These are phyloP conservation scores for Eupithecia dodoneata DNA, from an alignment of 2,888 invertebrate species.

Conservation along the genomic window DNA sequence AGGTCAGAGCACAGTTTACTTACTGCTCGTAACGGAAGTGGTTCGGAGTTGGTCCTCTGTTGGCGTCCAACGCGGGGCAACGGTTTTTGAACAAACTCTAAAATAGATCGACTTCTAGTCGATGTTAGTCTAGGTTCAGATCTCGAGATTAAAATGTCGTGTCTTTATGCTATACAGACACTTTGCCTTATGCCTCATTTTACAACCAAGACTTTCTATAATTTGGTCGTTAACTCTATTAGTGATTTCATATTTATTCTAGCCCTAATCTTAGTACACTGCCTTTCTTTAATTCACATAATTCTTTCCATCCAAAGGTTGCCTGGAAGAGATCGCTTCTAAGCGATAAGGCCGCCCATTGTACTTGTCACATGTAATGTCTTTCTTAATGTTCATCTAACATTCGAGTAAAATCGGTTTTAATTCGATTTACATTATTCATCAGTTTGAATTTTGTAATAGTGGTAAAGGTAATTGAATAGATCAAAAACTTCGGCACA, in stretches of 20 bases:
- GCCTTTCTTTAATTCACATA: too few species aligned
- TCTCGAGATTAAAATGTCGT: not conserved
- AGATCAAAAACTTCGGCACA: not conserved
- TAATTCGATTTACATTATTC: not conserved
- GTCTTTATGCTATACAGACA: not conserved
- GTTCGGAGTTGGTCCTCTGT: slow-evolving; percentile 9
- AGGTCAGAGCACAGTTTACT: slow-evolving; percentile 17
- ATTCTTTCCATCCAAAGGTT: too few species aligned
- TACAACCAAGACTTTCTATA: too few species aligned
- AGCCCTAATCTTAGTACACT: too few species aligned
- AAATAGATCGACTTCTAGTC: not conserved
- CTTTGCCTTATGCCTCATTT: too few species aligned
- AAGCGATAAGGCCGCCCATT: too few species aligned
- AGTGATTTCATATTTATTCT: too few species aligned
- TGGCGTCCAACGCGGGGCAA: slow-evolving; percentile 24
- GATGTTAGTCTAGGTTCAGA: too few species aligned
- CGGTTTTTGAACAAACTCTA: not conserved
- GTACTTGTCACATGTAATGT: too few species aligned
- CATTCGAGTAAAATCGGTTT: not conserved
- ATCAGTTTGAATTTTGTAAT: not conserved
- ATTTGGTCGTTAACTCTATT: too few species aligned
- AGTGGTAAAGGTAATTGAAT: not conserved
- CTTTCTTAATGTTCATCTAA: not conserved
- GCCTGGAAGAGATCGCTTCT: too few species aligned
- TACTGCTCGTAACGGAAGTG: slow-evolving; percentile 1